Conservation (phyloP, 2,797 vertebrate genomes). For the Neosalanx taihuensis region DNA sequence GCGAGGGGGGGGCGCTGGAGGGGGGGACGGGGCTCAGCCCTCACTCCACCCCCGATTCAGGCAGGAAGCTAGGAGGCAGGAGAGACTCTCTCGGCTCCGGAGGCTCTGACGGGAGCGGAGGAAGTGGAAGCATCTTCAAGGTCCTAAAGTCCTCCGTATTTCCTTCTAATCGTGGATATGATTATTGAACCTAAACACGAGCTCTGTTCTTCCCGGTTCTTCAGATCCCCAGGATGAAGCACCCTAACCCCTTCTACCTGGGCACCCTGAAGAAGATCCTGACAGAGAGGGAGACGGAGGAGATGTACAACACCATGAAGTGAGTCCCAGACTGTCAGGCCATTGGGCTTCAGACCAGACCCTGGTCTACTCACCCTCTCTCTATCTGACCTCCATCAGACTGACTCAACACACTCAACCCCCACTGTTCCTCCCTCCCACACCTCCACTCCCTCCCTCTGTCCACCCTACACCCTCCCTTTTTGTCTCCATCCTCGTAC, state of each 20-base stretch:
- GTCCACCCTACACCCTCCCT: neutral
- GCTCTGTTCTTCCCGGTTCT: neutral
- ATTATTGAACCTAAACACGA: neutral
- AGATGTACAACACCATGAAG: conserved; percentile 81
- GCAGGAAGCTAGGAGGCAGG: conserved; percentile 58
- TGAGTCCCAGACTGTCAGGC: conserved; percentile 57
- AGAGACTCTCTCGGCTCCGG: conserved; percentile 67
- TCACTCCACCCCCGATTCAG: conserved; percentile 64
- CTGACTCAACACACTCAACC: no score
- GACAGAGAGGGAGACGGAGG: conserved; percentile 81
- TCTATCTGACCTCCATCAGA: neutral
- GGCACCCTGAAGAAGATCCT: conserved; percentile 84
- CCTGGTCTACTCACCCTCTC: neutral
- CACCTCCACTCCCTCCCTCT: neutral
- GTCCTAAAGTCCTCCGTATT: conserved; percentile 42
- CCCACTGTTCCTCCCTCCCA: neutral
- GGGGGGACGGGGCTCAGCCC: conserved; percentile 52
- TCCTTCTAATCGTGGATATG: neutral
- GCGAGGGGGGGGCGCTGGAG: conserved; percentile 61
- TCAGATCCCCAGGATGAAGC: conserved; percentile 79
- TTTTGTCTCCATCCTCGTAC: neutral
- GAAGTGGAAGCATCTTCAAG: conserved; percentile 73
- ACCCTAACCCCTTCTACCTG: conserved; percentile 87
- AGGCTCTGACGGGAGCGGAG: conserved; percentile 70
- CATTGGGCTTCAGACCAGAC: neutral